Evolutionary conservation across 37 sponge, comb jelly and placozoan genomes (phyloP), one percentile per base, ranked within the genome.

Genomic region (Petrosia ficiformis): DNA sequence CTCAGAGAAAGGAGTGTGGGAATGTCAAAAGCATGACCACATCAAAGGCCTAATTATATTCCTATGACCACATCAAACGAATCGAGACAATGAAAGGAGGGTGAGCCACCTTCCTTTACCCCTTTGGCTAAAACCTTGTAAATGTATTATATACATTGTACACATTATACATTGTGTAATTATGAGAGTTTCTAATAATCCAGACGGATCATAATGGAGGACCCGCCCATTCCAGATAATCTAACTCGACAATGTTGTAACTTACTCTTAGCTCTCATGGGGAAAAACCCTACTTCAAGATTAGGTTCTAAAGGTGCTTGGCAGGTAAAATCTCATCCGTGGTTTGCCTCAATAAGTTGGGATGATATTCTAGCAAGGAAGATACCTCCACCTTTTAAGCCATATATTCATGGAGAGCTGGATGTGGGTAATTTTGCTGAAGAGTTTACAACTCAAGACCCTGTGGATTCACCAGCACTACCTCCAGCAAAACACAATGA

Each of bases 361-460:
- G 77, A 72, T 3, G 65, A 77, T 31, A 75, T 97, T 14, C 41
- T 82, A 25, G 75, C 77, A n/a, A 90, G 82, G 79, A 48, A 86
- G 36, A 37, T 93, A 8, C 54, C 86, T 21, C 42, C 94, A 2
- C 97, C 97, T 37, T 93, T 97, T 80, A 72, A 75, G 24, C 97
- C 97, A 1, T 76, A 79, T 43, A 78, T 97, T 22, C n/a, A 73
- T 26, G 81, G 57, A 39, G 97, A 93, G 42, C 43, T 90, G 79
- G 97, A 97, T 73, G 86, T 84, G 25, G 77, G 92, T 1, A 93
- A 97, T 84, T 97, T 97, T 84, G 77, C 97, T 0, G 89, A 88
- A 42, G 94, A 97, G 72, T 97, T 97, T 81, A 97, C 97, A 19
- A 66, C 61, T 21, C 86, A 85, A 68, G 73, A 72, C 11, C 92